Conservation (phyloP, 2,113 vertebrate genomes). For the Podarcis raffonei region DNA sequence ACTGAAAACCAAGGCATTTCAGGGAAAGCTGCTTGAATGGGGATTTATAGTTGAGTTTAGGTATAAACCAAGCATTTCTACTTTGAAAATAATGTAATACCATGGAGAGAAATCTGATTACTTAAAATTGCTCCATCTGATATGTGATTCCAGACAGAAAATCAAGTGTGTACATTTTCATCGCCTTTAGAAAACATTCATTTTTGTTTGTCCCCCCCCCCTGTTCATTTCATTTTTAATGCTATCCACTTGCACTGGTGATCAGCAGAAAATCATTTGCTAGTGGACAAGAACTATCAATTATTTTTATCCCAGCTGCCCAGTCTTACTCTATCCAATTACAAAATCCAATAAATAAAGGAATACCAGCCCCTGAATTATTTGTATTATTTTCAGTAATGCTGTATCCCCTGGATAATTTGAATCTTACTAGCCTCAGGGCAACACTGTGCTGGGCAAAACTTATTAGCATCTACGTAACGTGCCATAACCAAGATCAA, state of each 20-base stretch:
- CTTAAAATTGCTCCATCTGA: slow-evolving; percentile 58
- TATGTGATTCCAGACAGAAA: slow-evolving; percentile 57
- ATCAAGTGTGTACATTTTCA: slow-evolving; percentile 51
- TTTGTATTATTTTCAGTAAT: slow-evolving; percentile 42
- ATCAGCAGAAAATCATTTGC: slow-evolving; percentile 70
- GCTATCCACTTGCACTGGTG: slow-evolving; percentile 54
- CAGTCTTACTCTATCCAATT: slow-evolving; percentile 61
- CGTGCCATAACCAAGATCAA: slow-evolving; percentile 32
- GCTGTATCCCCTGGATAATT: slow-evolving; percentile 39
- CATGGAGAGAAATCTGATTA: slow-evolving; percentile 56
- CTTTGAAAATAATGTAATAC: slow-evolving; percentile 9
- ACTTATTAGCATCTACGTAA: slow-evolving; percentile 37
- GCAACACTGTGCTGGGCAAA: neutral
- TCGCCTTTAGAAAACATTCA: slow-evolving; percentile 56
- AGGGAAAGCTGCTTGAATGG: neutral
- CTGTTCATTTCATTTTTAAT: slow-evolving; percentile 67
- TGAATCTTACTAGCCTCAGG: neutral
- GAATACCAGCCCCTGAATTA: slow-evolving; percentile 47
- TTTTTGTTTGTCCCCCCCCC: slow-evolving; percentile 47
- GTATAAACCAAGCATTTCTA: slow-evolving; percentile 9
- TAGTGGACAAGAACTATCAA: slow-evolving; percentile 66
- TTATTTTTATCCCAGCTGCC: slow-evolving; percentile 62
- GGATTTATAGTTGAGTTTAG: neutral
- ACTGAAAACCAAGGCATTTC: neutral
- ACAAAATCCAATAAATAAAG: slow-evolving; percentile 67